Evolutionary conservation across 2,113 vertebrate species (phyloP).

Genomic region (Carassius gibelio): DNA sequence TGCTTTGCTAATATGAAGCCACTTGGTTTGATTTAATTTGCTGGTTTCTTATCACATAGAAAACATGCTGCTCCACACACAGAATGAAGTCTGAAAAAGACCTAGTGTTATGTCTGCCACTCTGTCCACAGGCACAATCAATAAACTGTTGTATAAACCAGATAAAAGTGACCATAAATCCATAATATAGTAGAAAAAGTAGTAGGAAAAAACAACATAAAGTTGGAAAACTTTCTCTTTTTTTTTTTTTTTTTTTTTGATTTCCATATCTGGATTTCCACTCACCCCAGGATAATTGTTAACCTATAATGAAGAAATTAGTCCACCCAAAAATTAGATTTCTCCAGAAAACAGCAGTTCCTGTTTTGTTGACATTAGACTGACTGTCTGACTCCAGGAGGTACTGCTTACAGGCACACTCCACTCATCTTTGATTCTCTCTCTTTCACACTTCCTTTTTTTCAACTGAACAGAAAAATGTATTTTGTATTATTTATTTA

Average conservation of each 20-base stretch:
- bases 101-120: conserved; percentile 8
- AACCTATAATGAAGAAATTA: conserved; percentile 76
- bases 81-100: conserved; percentile 8
- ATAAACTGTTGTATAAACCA: conserved; percentile 1
- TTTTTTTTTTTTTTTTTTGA: conserved; percentile 54
- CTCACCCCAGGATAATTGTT: conserved; percentile 73
- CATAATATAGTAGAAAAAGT: neutral
- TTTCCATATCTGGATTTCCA: conserved; percentile 66
- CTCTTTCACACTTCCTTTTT: neutral
- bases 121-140: conserved; percentile 8
- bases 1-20: conserved; percentile 34
- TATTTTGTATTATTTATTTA: neutral
- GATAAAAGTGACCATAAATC: neutral
- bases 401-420: conserved; percentile 61
- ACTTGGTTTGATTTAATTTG: conserved; percentile 29
- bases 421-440: conserved; percentile 65
- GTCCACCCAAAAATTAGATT: conserved; percentile 77
- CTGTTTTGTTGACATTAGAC: conserved; percentile 67
- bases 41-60: conserved; percentile 27
- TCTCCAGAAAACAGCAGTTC: conserved; percentile 58
- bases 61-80: conserved; percentile 36
- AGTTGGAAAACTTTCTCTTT: neutral
- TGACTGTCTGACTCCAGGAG: conserved; percentile 57
- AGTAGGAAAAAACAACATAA: too few species aligned
- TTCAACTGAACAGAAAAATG: neutral